Conservation (phyloP, 2,113 vertebrate species). For the rat (Rattus norvegicus) region DNA sequence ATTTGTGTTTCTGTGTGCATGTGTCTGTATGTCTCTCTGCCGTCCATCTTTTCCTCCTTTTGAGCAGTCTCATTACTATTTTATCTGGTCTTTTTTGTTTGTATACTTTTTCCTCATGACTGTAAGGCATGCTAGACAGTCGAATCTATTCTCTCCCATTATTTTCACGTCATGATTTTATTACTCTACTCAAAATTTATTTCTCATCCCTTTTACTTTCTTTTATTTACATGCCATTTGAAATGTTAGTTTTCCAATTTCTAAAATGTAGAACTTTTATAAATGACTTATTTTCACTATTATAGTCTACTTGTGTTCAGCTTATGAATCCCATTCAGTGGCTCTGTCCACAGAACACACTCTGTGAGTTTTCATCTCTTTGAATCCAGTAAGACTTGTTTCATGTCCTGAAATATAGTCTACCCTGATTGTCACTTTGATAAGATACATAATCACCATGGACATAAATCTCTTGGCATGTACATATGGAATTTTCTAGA, state of each 20-base stretch:
- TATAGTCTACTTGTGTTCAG: not conserved
- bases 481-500: not conserved
- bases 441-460: not conserved
- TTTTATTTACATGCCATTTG: not conserved
- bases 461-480: not conserved
- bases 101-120: not conserved
- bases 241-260: not conserved
- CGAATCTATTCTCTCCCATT: not conserved
- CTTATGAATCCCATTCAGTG: not conserved
- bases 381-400: not conserved
- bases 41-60: not conserved
- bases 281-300: not conserved
- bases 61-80: not conserved
- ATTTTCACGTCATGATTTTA: not conserved
- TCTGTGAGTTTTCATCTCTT: not conserved
- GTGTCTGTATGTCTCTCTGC: not conserved
- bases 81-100: not conserved
- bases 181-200: not conserved
- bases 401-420: too few relatives aligned
- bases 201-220: not conserved
- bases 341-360: not conserved
- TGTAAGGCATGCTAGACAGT: too few relatives aligned
- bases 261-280: not conserved
- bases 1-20: not conserved
- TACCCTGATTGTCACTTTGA: not conserved